Base-by-base conservation (phyloP, 2,797 vertebrate species). In the Tarsius wallacei region DNA sequence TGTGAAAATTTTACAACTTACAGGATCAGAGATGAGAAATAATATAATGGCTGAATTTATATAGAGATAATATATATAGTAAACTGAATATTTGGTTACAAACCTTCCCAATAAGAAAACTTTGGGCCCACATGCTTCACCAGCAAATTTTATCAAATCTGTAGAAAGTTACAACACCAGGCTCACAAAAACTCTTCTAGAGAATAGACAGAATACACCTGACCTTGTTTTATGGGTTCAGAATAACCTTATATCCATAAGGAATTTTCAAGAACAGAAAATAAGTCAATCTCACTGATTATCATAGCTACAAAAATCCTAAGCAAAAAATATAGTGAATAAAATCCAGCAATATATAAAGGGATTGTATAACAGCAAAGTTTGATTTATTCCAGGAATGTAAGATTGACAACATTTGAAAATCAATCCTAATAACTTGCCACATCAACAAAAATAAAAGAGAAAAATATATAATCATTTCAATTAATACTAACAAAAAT, bases 221-320 rank as follows among this genome's bases (percentile, higher is more conserved):
- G 7, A 33, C 1, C 8, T 74, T n/a, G 16, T 73, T 83, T 63
- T 26, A 21, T 49, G 42, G 68, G 36, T 66, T 55, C 22, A 80
- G 57, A 89, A 51, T 19, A 66, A 47, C 31, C 13, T 59, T 71
- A 11, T 66, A n/a, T 28, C n/a, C 2, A 31, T 31, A 53, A 76
- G 17, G 15, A 59, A 93, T 63, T 94, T 94, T 63, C 7, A 61
- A 71, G 24, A 73, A 42, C 31, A 80, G 10, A 96, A 86, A 92
- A 86, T 47, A 57, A 49, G 19, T 55, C 70, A 24, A 47, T 68
- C n/a, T 78, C 51, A 51, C 17, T 66, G 51, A 61, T 85, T 3
- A 90, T 49, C 21, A 51, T 12, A 74, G 31, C 15, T 68, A 4
- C 11, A 87, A 87, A 80, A 80, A 71, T 82, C 1, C 1, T 59